phyloP scores from a whole-genome alignment of 2,888 invertebrate genomes.

The Miltochrista miniata region DNA sequence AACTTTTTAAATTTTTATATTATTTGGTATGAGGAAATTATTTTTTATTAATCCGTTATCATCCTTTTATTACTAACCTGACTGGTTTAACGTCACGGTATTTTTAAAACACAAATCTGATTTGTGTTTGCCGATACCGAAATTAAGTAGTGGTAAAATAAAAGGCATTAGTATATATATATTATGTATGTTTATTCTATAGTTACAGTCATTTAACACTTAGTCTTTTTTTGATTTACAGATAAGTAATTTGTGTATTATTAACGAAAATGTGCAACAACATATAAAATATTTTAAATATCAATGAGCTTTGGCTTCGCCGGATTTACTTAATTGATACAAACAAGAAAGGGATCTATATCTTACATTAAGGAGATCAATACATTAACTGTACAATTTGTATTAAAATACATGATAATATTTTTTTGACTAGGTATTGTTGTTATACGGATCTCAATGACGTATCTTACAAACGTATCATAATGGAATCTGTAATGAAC shows the following conservation, averaged over 20 bases:
- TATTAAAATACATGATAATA: slow-evolving; percentile 51
- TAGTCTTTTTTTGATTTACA: slow-evolving; percentile 58
- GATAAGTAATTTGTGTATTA: slow-evolving; percentile 55
- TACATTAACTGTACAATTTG: slow-evolving; percentile 58
- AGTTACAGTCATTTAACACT: slow-evolving; percentile 65
- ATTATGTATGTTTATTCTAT: slow-evolving; percentile 52
- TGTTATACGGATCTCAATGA: slow-evolving; percentile 25
- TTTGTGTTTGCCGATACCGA: too few species aligned
- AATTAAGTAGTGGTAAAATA: slow-evolving; percentile 5
- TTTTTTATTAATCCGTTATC: too few species aligned
- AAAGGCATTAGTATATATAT: slow-evolving; percentile 32
- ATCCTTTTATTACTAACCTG: too few species aligned
- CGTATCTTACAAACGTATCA: slow-evolving; percentile 13
- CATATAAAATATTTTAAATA: slow-evolving; percentile 54
- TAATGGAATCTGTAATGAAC: slow-evolving; percentile 39
- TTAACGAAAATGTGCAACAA: slow-evolving; percentile 67
- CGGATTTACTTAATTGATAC: slow-evolving; percentile 47
- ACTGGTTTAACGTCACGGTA: too few species aligned
- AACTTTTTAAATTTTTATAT: too few species aligned
- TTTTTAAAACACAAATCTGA: too few species aligned
- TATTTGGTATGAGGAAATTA: too few species aligned
- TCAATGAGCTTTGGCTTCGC: slow-evolving; percentile 54
- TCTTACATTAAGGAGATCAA: slow-evolving; percentile 45
- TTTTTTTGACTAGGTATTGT: slow-evolving; percentile 23
- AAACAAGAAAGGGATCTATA: slow-evolving; percentile 53